Conservation (phyloP, 2,888 invertebrate species). For the Hydrotaea diabolus region DNA sequence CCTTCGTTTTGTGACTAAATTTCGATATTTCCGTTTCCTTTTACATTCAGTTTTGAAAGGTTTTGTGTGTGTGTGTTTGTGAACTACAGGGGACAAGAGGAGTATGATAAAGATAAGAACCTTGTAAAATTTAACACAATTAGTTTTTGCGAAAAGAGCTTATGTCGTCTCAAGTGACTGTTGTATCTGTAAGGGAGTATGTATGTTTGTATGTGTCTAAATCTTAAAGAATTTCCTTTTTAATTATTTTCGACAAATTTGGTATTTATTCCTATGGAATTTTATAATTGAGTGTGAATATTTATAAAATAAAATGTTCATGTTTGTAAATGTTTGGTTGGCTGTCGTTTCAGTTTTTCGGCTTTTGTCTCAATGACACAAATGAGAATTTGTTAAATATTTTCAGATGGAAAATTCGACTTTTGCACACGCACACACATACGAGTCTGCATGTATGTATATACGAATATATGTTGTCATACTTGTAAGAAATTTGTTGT, state of each 20-base stretch:
- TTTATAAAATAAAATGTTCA: conserved; percentile 61
- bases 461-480: not conserved
- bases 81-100: too few relatives aligned
- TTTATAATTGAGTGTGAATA: conserved; percentile 78
- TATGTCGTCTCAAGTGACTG: conserved; percentile 47
- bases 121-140: conserved; percentile 63
- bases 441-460: too few relatives aligned
- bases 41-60: not conserved
- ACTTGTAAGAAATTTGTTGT: conserved; percentile 3
- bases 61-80: not conserved
- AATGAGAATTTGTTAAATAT: conserved; percentile 59
- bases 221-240: conserved; percentile 66
- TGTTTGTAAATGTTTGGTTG: not conserved
- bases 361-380: not conserved
- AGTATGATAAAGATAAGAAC: conserved; percentile 34
- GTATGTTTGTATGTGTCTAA: conserved; percentile 16
- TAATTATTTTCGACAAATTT: conserved; percentile 67
- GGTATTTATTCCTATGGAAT: conserved; percentile 71
- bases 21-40: not conserved
- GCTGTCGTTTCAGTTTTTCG: not conserved
- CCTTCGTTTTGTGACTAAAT: not conserved
- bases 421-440: not conserved
- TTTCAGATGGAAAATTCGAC: conserved; percentile 37
- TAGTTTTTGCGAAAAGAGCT: conserved; percentile 57
- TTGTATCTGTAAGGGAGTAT: not conserved